Evolutionary conservation across 2,888 invertebrate genomes (phyloP).

Genomic region (Aphidoletes aphidimyza): DNA sequence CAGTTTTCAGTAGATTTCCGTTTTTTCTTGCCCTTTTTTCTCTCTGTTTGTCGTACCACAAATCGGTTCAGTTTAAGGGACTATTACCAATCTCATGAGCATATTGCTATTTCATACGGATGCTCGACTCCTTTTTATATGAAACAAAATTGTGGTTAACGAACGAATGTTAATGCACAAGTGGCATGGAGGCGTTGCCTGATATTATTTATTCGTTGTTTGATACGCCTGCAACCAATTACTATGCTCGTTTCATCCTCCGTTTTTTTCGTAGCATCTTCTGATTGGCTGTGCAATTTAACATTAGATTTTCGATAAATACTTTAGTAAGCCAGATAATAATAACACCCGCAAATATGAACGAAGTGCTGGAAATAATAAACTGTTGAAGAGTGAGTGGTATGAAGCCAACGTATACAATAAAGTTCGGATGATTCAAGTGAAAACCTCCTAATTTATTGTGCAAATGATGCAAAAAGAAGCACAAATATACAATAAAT

Average conservation of each 20-base stretch:
- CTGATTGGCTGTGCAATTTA: background rate
- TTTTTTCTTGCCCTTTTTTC: conserved; percentile 8
- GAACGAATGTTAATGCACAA: background rate
- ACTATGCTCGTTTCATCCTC: background rate
- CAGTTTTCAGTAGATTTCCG: conserved; percentile 47
- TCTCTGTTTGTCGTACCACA: background rate
- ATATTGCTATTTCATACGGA: conserved; percentile 44
- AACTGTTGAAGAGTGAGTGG: background rate
- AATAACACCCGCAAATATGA: background rate
- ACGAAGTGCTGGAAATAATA: background rate
- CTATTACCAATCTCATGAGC: background rate
- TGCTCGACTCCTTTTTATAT: background rate
- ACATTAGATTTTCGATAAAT: background rate
- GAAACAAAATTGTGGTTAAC: background rate
- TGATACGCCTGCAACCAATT: background rate
- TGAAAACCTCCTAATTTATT: no score
- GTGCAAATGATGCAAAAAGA: no score
- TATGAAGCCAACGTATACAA: no score
- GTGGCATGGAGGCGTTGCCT: background rate
- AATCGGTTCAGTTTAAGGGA: conserved; percentile 26
- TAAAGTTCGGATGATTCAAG: no score
- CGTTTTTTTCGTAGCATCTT: background rate
- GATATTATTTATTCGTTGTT: background rate
- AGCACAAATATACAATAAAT: no score
- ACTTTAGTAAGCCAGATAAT: background rate